A percentile compares a stretch with the other conserved stretches of the same genome.
These are phyloP conservation scores for Coilia nasus DNA, from an alignment of 2,797 vertebrate genomes.

Conservation along the genomic window DNA sequence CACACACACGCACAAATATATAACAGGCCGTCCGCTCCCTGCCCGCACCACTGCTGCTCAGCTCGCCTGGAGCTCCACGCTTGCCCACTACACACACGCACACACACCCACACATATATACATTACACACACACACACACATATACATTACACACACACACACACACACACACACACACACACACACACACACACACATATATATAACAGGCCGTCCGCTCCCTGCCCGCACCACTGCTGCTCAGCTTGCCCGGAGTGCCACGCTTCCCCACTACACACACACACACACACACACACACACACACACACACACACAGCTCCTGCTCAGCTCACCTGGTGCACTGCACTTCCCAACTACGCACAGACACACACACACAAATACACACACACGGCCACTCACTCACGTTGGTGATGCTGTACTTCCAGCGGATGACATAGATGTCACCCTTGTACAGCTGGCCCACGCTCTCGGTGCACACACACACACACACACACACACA, in stretches of 20 bases:
- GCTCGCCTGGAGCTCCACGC: constrained; percentile 75
- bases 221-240: constrained; percentile 69
- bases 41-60: constrained; percentile 70
- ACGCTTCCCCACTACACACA: constrained; percentile 73
- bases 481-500: too few species aligned
- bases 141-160: neutral
- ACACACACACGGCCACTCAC: constrained; percentile 61
- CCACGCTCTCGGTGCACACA: constrained; percentile 61
- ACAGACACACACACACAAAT: neutral
- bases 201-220: constrained; percentile 73
- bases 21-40: constrained; percentile 76
- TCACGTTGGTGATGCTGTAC: constrained; percentile 78
- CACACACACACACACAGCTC: constrained; percentile 40
- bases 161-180: too few species aligned
- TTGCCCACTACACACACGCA: constrained; percentile 70
- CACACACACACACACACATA: too few species aligned
- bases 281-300: too few species aligned
- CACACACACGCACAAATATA: neutral
- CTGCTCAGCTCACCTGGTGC: neutral
- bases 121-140: neutral
- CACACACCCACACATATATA: too few species aligned
- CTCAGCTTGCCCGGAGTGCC: constrained; percentile 77
- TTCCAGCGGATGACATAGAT: constrained; percentile 83
- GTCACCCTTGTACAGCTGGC: constrained; percentile 77
- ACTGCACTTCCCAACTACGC: neutral